Conservation (phyloP, 1,140 invertebrate species). For the Cryptotermes secundus region DNA sequence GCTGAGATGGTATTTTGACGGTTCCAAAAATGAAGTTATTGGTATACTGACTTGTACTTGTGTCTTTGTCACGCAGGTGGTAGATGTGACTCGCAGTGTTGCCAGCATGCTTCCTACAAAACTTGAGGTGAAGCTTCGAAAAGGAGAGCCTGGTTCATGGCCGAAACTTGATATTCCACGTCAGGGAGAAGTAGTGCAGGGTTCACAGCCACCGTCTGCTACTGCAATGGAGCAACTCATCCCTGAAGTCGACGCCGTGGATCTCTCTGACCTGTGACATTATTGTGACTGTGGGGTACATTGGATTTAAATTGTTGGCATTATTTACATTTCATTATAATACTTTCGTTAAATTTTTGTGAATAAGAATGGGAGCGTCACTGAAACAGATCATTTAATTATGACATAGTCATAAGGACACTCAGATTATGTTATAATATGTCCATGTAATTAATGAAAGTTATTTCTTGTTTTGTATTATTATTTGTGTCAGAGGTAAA, state of each 20-base stretch:
- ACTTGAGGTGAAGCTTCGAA: constrained; percentile 91
- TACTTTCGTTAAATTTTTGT: not conserved
- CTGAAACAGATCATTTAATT: not conserved
- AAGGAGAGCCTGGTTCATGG: constrained; percentile 84
- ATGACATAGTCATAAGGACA: not conserved
- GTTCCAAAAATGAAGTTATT: too few species aligned
- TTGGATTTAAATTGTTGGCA: not conserved
- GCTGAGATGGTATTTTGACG: too few species aligned
- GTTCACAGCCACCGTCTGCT: not conserved
- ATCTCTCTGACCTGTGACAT: constrained; percentile 47
- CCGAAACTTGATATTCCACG: constrained; percentile 65
- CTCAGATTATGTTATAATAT: too few species aligned
- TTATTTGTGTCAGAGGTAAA: too few species aligned
- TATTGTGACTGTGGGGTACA: not conserved
- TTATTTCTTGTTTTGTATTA: too few species aligned
- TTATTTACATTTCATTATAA: not conserved
- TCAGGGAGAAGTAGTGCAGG: not conserved
- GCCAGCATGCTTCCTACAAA: constrained; percentile 88
- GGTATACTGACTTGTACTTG: too few species aligned
- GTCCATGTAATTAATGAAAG: too few species aligned
- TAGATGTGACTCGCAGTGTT: constrained; percentile 66
- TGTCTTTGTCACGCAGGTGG: constrained; percentile 55
- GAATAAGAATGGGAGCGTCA: not conserved
- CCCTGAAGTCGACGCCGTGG: constrained; percentile 52
- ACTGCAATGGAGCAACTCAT: constrained; percentile 42